Conservation (phyloP, 2,797 vertebrate genomes). For the Arremon aurantiirostris region DNA sequence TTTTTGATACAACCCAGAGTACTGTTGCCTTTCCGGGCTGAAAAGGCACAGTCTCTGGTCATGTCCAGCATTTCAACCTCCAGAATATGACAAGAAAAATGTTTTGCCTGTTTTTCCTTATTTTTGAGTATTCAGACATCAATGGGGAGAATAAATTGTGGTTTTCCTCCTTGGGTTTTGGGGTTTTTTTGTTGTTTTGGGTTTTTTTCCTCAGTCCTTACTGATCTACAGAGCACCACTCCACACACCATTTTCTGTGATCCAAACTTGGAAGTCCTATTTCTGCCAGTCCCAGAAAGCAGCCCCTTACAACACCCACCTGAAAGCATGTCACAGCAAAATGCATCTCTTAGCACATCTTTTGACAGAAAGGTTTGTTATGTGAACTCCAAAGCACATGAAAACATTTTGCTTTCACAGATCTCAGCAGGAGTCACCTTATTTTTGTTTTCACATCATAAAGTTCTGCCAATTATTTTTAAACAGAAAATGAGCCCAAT, state of each 20-base stretch:
- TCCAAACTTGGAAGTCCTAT: background rate
- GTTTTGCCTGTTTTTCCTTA: background rate
- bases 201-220: background rate
- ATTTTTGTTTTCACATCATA: background rate
- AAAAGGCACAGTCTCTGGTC: background rate
- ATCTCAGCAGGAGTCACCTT: background rate
- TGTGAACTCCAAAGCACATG: background rate
- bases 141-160: background rate
- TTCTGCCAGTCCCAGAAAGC: background rate
- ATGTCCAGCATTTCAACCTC: background rate
- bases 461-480: constrained; percentile 8
- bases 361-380: background rate
- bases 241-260: accelerated
- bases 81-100: background rate
- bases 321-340: background rate
- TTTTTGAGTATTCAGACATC: background rate
- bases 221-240: background rate
- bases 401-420: background rate
- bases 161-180: background rate
- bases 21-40: background rate
- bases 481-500: constrained; percentile 15
- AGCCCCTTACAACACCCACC: background rate
- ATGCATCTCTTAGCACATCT: background rate
- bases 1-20: background rate
- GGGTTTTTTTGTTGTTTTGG: background rate